These are phyloP conservation scores for Dolichoris vasculosae DNA, from an alignment of 1,140 invertebrate genomes.

Conservation along the genomic window DNA sequence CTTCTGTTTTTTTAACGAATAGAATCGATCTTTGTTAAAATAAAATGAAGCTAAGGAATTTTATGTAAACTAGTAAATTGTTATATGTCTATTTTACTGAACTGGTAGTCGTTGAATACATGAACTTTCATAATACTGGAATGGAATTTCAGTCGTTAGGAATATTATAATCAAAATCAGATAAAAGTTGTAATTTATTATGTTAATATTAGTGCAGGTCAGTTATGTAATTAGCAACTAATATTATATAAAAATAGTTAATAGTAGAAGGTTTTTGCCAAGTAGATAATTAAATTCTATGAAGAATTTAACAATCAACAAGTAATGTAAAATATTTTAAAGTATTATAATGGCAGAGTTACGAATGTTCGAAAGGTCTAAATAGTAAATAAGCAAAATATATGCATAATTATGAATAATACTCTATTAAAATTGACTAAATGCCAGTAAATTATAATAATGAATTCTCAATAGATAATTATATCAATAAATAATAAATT, in stretches of 20 bases:
- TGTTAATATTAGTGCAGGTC: not conserved
- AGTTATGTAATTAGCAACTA: not conserved
- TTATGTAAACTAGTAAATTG: not conserved
- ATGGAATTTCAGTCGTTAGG: not conserved
- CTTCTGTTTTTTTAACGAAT: not conserved
- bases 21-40: not conserved
- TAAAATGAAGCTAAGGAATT: not conserved
- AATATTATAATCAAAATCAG: not conserved
- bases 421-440: not conserved
- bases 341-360: not conserved
- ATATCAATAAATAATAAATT: too few relatives aligned
- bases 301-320: too few relatives aligned
- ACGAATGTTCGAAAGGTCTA: not conserved
- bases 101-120: not conserved
- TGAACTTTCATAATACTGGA: not conserved
- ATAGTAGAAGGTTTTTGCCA: not conserved
- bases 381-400: too few relatives aligned
- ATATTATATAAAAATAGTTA: not conserved
- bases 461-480: not conserved
- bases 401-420: too few relatives aligned
- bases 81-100: not conserved
- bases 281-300: too few relatives aligned
- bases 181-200: not conserved
- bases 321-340: too few relatives aligned
- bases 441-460: not conserved